phyloP scores from a whole-genome alignment of 2,113 vertebrate genomes.

The Arenaria interpres region DNA sequence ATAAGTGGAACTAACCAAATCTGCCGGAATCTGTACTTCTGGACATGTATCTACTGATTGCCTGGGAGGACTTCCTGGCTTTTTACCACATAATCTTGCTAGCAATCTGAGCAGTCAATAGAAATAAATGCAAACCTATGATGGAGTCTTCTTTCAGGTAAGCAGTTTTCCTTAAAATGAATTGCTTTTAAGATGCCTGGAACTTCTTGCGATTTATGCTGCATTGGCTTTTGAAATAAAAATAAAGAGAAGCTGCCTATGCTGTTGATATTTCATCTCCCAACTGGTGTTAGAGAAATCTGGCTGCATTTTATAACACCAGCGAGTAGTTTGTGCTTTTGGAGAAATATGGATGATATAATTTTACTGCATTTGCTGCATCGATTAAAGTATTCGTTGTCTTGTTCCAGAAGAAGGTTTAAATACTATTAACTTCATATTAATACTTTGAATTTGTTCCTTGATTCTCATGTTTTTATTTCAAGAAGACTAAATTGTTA shows the following conservation, averaged over 20 bases:
- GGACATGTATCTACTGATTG: not conserved
- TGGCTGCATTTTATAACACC: conserved; percentile 32
- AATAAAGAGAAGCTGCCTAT: conserved; percentile 11
- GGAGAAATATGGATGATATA: not conserved
- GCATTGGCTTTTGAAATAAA: conserved; percentile 26
- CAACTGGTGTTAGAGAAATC: conserved; percentile 28
- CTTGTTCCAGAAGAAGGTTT: conserved; percentile 3
- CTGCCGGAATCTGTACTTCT: not conserved
- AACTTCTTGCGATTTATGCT: not conserved
- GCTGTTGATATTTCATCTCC: conserved; percentile 8
- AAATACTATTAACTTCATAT: not conserved
- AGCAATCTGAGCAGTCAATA: not conserved
- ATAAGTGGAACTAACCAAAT: not conserved
- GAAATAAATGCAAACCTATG: not conserved
- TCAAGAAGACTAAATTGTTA: conserved; percentile 6
- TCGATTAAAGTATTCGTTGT: not conserved
- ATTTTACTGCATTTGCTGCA: conserved; percentile 54
- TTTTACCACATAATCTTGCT: conserved; percentile 48
- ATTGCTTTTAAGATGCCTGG: conserved; percentile 32
- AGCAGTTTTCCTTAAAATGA: not conserved
- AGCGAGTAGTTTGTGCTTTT: conserved; percentile 12
- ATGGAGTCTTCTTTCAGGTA: conserved; percentile 33
- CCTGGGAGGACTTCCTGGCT: not conserved
- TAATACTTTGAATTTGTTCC: not conserved
- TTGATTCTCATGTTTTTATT: not conserved